phyloP scores from a whole-genome alignment of 2,797 vertebrate species.

The Anguilla marmorata region DNA sequence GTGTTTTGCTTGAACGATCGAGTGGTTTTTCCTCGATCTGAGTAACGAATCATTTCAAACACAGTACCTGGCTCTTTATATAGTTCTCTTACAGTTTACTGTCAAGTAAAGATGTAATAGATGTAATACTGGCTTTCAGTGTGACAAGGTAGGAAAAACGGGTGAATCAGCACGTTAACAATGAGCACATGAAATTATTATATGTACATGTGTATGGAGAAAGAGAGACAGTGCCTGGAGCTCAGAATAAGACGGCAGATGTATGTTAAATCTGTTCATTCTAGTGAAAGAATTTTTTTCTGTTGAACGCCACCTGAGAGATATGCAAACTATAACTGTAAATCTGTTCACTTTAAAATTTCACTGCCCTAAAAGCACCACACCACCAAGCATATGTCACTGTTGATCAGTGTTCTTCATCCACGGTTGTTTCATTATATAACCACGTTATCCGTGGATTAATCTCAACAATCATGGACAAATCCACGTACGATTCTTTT shows the following conservation, averaged over 20 bases:
- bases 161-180: slow-evolving; percentile 6
- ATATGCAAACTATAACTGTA: neutral
- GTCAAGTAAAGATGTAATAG: neutral
- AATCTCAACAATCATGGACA: slow-evolving; percentile 18
- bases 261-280: slow-evolving; percentile 10
- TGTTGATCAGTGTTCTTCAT: slow-evolving; percentile 24
- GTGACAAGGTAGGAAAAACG: neutral
- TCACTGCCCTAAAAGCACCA: slow-evolving; percentile 14
- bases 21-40: slow-evolving; percentile 43
- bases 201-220: neutral
- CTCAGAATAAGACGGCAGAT: slow-evolving; percentile 19
- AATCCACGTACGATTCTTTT: slow-evolving; percentile 16
- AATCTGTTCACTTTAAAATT: neutral
- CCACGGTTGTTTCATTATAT: slow-evolving; percentile 11
- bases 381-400: neutral
- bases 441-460: slow-evolving; percentile 13
- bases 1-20: slow-evolving; percentile 42
- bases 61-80: neutral
- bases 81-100: neutral
- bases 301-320: neutral
- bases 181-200: neutral
- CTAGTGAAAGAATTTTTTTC: neutral
- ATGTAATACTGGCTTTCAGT: neutral
- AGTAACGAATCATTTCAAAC: slow-evolving; percentile 29
- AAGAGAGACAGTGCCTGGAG: neutral